Percentiles rank a stretch among this genome's conserved stretches.
Evolutionary conservation across 2,797 vertebrate species (phyloP).

Genomic region (Paguma larvata): DNA sequence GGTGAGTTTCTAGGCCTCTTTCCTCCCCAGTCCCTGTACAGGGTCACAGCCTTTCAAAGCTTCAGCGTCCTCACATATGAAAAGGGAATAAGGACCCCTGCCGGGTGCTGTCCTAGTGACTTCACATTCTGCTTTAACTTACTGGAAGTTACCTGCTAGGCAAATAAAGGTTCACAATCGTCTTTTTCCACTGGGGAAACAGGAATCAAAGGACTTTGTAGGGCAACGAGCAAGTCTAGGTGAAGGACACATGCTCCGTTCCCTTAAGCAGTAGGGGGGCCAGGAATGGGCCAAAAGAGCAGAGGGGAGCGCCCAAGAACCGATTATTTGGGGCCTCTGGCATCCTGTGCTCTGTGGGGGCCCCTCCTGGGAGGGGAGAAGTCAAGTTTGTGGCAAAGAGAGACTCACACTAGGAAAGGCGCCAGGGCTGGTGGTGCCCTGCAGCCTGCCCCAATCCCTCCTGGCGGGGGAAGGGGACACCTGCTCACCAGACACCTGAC

Average conservation of each 20-base stretch:
- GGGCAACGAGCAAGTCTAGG: not conserved
- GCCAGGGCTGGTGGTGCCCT: not conserved
- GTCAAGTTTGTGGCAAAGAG: not conserved
- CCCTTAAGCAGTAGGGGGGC: not conserved
- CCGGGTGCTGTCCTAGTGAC: too few relatives aligned
- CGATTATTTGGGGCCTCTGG: not conserved
- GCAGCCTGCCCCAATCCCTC: not conserved
- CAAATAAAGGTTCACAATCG: not conserved
- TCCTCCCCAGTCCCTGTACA: not conserved
- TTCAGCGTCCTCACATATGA: accelerated
- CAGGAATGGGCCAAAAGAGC: not conserved
- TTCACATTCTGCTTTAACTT: not conserved
- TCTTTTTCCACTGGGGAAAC: not conserved
- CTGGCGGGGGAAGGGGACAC: not conserved
- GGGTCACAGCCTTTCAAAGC: not conserved
- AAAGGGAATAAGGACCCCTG: not conserved
- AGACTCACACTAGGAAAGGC: not conserved
- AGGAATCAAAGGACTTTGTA: not conserved
- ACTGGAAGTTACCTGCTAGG: not conserved
- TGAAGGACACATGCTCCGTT: not conserved
- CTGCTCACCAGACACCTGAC: not conserved
- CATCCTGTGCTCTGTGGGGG: not conserved
- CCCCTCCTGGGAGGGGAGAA: not conserved
- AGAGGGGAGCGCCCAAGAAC: not conserved
- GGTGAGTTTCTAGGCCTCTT: not conserved